These are phyloP conservation scores for Notamacropus eugenii DNA, from an alignment of 2,797 vertebrate species.

Conservation along the genomic window DNA sequence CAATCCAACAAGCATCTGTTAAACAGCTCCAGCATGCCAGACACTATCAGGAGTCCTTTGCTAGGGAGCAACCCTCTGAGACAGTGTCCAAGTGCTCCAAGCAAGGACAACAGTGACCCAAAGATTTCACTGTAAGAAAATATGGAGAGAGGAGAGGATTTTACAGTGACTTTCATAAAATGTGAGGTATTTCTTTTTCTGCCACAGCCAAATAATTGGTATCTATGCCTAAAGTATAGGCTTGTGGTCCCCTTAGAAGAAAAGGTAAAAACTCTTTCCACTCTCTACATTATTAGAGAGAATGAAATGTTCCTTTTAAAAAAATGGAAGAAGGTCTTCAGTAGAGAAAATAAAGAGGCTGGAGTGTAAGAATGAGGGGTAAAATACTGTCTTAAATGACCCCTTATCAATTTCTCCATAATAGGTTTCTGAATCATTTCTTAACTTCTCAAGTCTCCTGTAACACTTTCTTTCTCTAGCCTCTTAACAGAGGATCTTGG, in stretches of 20 bases:
- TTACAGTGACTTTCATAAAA: background rate
- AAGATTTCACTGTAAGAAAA: background rate
- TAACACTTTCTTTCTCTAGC: background rate
- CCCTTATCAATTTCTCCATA: background rate
- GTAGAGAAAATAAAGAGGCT: background rate
- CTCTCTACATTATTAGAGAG: background rate
- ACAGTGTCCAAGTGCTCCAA: background rate
- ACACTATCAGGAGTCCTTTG: background rate
- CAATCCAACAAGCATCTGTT: background rate
- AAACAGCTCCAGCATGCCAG: background rate
- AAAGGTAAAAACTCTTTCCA: background rate
- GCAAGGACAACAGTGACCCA: background rate
- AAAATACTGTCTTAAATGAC: background rate
- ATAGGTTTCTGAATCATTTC: background rate
- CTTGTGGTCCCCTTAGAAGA: background rate
- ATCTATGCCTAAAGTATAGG: background rate
- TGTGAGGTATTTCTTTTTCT: background rate
- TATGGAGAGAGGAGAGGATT: background rate
- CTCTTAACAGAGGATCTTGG: background rate
- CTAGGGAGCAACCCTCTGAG: background rate
- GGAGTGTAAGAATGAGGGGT: background rate
- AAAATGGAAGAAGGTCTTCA: background rate
- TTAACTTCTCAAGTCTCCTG: background rate
- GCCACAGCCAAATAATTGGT: background rate
- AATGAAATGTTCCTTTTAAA: background rate